Evolutionary conservation across 2,113 vertebrate species (phyloP), one percentile per base, ranked within the genome.

Genomic region (Calidris pugnax): DNA sequence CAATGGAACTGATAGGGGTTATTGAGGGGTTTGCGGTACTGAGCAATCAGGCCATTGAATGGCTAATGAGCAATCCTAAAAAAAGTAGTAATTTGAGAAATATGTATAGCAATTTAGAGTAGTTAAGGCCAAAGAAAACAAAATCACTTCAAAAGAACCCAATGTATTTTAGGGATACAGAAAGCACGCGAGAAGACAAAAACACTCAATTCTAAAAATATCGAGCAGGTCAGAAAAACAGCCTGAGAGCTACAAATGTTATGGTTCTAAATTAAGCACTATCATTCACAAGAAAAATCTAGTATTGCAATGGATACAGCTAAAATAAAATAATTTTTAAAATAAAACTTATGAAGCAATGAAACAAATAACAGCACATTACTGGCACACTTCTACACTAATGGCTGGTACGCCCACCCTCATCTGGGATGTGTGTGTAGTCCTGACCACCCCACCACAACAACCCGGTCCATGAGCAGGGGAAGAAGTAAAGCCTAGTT

Each of bases 111-210:
- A 39, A 69, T 62, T 93, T 56, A 14, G 3, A 79, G 57, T 10
- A 82, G 24, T 50, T 69, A 93, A 85, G 47, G 26, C 17, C 45
- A 69, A 81, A 85, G 43, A 76, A 93, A 85, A 89, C 17, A 75
- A 91, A 81, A 22, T 3, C 24, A 73, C 22, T 79, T 91, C 28
- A 80, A 55, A 93, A 79, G 37, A 91, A 55, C 22, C 13, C 24
- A 41, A 57, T 22, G 60, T 21, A 76, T 79, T 79, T 82, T 67
- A 76, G 14, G 8, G 8, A 80, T 41, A 69, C 10, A 79, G 51
- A 89, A 90, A 64, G 16, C 30, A 82, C 89, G 14, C 10, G 16
- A 91, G 33, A 87, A 72, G 28, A 78, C 26, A 82, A 93, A 93
- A 81, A 33, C 26, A 63, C 21, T 51, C 8, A 0, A 85, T 15